phyloP scores from a whole-genome alignment of 2,113 vertebrate species.

The Eretmodus cyanostictus region DNA sequence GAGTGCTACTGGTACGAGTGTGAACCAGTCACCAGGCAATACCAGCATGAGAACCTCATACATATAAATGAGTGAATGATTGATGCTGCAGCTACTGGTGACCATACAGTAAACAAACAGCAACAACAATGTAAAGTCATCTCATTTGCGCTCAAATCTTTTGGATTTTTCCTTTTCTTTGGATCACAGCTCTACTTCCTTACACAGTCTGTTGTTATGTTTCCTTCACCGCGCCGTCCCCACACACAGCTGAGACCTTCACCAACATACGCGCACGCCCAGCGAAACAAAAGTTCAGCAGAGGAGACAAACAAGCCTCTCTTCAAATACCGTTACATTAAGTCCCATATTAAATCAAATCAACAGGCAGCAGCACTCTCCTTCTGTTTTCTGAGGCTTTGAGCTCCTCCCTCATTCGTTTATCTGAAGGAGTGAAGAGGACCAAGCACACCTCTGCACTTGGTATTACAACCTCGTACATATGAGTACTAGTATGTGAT shows the following conservation, averaged over 20 bases:
- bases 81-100: not conserved
- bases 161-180: not conserved
- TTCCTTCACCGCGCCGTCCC: fast-evolving
- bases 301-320: not conserved
- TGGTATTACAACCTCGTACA: not conserved
- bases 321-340: not conserved
- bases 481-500: not conserved
- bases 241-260: not conserved
- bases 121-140: not conserved
- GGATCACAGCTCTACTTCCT: not conserved
- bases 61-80: not conserved
- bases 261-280: fast-evolving
- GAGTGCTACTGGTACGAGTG: not conserved
- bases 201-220: not conserved
- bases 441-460: not conserved
- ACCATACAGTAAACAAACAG: not conserved
- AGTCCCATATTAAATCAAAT: not conserved
- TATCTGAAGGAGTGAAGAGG: not conserved
- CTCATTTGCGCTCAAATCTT: not conserved
- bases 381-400: not conserved
- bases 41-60: not conserved
- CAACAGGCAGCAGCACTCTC: not conserved
- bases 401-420: not conserved
- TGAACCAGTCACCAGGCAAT: not conserved
- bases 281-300: not conserved